Base-by-base conservation (phyloP, 2,113 vertebrate genomes). In the Pangasianodon hypophthalmus region DNA sequence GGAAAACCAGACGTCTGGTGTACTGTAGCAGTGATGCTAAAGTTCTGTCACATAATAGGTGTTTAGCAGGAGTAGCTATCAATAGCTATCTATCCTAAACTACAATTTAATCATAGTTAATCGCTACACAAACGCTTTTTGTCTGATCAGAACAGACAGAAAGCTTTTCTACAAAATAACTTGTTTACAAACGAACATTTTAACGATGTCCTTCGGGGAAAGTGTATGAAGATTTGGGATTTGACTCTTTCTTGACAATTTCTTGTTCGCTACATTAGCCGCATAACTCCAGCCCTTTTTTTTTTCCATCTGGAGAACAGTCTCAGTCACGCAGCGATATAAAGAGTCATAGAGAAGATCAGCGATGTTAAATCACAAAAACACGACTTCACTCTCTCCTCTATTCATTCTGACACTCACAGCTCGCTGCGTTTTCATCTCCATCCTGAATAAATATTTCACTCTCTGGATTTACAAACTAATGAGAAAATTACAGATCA, bases 381-480 rank as follows among this genome's bases (percentile, higher is more conserved):
- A 82, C 18, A 48, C 6, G 16, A 62, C 87, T 54, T 4, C 16
- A 2, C 24, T 67, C 71, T 56, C 46, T 41, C 60, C 18, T 88
- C 24, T 46, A 69, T 81, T 81, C 26, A 85, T 48, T 50, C 46
- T 82, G 73, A 88, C 46, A 41, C 54, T 73, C 87, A n/a, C 7
- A 50, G 52, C 29, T 73, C 87, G 44, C 7, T 60, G 52, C 29
- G 46, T 41, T 84, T 56, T 37, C 37, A 91, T 77, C 8, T 75
- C 11, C n/a, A 32, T 13, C 60, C 46, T 67, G 44, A 44, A 91
- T 89, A 48, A 87, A 80, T 87, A 84, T 84, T 87, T 87, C 86
- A 84, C 44, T 84, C 32, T 24, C 48, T 60, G 85, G 87, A 87
- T 92, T 79, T 87, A 67, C 44, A 54, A 85, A 88, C 88, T 69